A percentile compares a stretch with the other conserved stretches of the same genome.
These are phyloP conservation scores for Lophotriccus pileatus DNA, from an alignment of 2,797 vertebrate species.

Conservation along the genomic window DNA sequence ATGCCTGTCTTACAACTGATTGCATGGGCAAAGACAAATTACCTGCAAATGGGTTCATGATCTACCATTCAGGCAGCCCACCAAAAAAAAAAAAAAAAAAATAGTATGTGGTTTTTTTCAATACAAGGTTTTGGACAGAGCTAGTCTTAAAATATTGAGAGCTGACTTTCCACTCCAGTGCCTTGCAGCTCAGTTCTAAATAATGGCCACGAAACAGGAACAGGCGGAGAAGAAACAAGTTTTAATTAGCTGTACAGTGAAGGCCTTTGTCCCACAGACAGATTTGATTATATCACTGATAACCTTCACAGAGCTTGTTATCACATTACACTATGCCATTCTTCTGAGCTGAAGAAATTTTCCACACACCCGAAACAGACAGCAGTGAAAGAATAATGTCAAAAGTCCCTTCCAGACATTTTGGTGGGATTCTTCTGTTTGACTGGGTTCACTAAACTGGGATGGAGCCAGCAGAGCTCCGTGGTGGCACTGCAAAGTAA, in stretches of 20 bases:
- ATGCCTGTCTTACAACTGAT: neutral
- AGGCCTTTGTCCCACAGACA: conserved; percentile 68
- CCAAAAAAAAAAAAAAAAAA: conserved; percentile 46
- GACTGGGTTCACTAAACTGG: conserved; percentile 38
- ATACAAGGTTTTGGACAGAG: conserved; percentile 51
- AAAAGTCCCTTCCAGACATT: conserved; percentile 60
- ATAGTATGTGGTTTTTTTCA: conserved; percentile 26
- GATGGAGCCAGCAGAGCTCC: conserved; percentile 47
- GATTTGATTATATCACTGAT: conserved; percentile 68
- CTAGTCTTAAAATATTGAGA: conserved; percentile 52
- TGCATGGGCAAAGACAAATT: neutral
- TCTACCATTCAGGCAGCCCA: neutral
- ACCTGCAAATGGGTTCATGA: conserved; percentile 36
- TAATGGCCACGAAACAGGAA: conserved; percentile 57
- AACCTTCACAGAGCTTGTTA: conserved; percentile 60
- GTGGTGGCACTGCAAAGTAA: conserved; percentile 3
- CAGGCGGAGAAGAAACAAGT: conserved; percentile 57
- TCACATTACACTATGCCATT: conserved; percentile 34
- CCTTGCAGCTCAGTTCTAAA: conserved; percentile 58
- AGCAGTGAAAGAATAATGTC: conserved; percentile 57
- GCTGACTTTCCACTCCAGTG: conserved; percentile 66
- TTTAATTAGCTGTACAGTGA: conserved; percentile 75
- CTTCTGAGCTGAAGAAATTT: conserved; percentile 56
- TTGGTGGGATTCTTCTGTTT: conserved; percentile 66
- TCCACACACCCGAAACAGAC: conserved; percentile 31